A percentile compares a stretch with the other conserved stretches of the same genome.
Evolutionary conservation across 2,888 invertebrate species (phyloP).

Genomic region (Spilarctia lutea): DNA sequence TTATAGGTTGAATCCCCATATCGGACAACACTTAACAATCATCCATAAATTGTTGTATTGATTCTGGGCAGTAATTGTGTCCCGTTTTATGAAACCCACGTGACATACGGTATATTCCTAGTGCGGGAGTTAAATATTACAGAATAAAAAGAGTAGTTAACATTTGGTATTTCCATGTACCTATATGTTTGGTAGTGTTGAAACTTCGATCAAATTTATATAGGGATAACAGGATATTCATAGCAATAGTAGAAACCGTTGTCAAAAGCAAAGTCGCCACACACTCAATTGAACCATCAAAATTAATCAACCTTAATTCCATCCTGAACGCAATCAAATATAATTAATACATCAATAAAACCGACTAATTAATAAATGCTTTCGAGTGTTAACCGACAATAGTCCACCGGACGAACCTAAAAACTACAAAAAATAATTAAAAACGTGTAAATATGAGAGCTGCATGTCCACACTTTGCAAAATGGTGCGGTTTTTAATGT

Average conservation of each 20-base stretch:
- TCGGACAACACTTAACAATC: background rate
- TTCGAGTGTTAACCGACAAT: background rate
- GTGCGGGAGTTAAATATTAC: too few relatives aligned
- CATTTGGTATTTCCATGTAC: background rate
- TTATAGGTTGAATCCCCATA: background rate
- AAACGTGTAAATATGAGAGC: background rate
- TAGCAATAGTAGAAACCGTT: background rate
- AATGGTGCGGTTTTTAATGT: background rate
- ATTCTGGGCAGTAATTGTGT: too few relatives aligned
- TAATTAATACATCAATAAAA: conserved; percentile 1
- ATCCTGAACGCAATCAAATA: background rate
- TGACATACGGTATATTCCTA: too few relatives aligned
- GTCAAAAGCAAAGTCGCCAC: background rate
- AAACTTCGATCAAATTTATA: background rate
- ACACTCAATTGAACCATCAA: background rate
- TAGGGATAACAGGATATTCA: background rate
- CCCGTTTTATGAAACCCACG: too few relatives aligned
- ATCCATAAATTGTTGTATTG: too few relatives aligned
- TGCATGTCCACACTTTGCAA: background rate
- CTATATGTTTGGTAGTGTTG: background rate
- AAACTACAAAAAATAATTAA: background rate
- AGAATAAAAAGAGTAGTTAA: too few relatives aligned
- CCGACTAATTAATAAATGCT: background rate
- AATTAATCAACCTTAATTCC: conserved; percentile 1
- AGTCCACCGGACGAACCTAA: background rate